A percentile compares a stretch with the other conserved stretches of the same genome.
Conservation (phyloP, 2,797 vertebrate species). For the Distichodus sexfasciatus region DNA sequence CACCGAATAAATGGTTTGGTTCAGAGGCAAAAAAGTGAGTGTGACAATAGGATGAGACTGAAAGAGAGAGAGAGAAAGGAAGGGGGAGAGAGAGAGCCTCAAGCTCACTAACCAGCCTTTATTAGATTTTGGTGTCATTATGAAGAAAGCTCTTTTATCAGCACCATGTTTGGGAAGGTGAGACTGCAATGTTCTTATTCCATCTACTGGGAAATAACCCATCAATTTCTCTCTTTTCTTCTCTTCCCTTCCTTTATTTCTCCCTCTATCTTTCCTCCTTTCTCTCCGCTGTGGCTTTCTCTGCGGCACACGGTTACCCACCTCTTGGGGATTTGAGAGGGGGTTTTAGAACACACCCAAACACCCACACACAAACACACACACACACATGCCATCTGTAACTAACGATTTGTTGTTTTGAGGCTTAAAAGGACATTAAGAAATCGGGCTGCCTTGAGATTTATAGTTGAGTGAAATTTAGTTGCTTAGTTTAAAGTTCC, state of each 20-base stretch:
- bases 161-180: conserved; percentile 15
- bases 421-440: too few relatives aligned
- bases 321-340: too few relatives aligned
- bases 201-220: conserved; percentile 31
- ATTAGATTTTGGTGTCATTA: conserved; percentile 35
- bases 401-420: too few relatives aligned
- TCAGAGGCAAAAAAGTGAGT: not conserved
- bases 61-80: not conserved
- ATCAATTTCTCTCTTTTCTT: not conserved
- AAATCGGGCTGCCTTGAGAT: too few relatives aligned
- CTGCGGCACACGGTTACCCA: too few relatives aligned
- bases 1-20: too few relatives aligned
- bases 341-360: too few relatives aligned
- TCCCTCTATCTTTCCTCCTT: not conserved
- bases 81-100: not conserved
- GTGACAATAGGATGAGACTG: not conserved
- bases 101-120: conserved; percentile 8
- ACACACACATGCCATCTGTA: too few relatives aligned
- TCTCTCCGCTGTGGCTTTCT: not conserved
- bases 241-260: not conserved
- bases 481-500: too few relatives aligned
- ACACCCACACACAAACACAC: too few relatives aligned
- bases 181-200: conserved; percentile 12
- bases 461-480: too few relatives aligned
- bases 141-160: conserved; percentile 34